Evolutionary conservation across 2,888 invertebrate genomes (phyloP), one percentile per base, ranked within the genome.

Genomic region (Amiota minor): DNA sequence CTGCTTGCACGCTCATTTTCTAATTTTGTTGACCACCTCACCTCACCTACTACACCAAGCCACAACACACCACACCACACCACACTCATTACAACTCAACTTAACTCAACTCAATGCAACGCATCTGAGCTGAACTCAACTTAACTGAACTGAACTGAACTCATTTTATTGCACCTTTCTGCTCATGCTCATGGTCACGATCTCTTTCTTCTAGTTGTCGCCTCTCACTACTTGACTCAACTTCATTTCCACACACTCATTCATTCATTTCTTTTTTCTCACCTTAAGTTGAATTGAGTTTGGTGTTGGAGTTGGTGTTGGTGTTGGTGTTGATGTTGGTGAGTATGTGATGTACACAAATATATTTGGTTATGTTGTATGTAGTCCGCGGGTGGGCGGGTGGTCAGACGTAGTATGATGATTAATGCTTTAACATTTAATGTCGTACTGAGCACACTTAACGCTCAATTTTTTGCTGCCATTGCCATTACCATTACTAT

Each of bases 391-490:
- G 20, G 35, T 20, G 62, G 23, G 64, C 14, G 46, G 23, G 14
- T 64, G 10, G 8, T 20, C 67, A 9, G 8, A 16, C n/a, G 14
- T 20, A 6, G 16, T 9, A 49, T 46, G 45, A 65, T 71, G 71
- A 71, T 71, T 64, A 71, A 71, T 71, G 71, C 46, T 50, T 18
- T 8, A 14, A 35, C 70, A 56, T 70, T 70, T 61, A 53, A 53
- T 53, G 53, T 53, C 53, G 53, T 16, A 53, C 14, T 14, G n/a
- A 53, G 53, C 53, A 10, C 53, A 53, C 53, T 35, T 35, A 35
- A 35, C 35, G 35, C 35, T 35, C 6, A 35, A 4, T 35, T 35
- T 35, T 35, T 35, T 35, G 23, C 23, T 23, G 35, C 35, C 35
- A 35, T 35, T 6, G 6, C 35, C 35, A 35, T 35, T 23, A n/a